Conservation (phyloP, 2,888 invertebrate genomes). For the Criorhina ranunculi region DNA sequence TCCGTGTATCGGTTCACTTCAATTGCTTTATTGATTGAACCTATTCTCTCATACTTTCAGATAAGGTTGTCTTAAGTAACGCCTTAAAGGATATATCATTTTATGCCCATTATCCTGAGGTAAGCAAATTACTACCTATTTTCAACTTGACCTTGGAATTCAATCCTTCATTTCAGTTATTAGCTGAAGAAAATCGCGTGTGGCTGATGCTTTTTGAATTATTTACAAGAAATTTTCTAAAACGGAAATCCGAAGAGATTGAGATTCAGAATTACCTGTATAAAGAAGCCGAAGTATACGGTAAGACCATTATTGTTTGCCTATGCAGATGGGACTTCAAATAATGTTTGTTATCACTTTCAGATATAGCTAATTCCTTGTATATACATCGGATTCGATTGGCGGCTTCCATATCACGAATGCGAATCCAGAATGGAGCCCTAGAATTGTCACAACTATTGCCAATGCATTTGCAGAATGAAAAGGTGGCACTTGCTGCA, state of each 20-base stretch:
- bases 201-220: constrained; percentile 87
- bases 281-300: constrained; percentile 80
- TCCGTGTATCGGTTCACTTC: neutral
- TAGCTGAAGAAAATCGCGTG: constrained; percentile 83
- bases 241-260: constrained; percentile 81
- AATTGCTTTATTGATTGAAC: constrained; percentile 34
- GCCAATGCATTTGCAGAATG: constrained; percentile 90
- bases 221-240: constrained; percentile 85
- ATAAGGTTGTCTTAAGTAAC: constrained; percentile 85
- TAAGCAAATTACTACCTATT: constrained; percentile 61
- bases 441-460: constrained; percentile 88
- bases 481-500: constrained; percentile 87
- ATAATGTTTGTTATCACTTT: constrained; percentile 6
- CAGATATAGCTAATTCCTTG: constrained; percentile 87
- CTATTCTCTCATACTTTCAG: constrained; percentile 80
- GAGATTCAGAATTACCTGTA: constrained; percentile 80
- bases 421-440: constrained; percentile 91
- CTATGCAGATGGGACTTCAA: no score
- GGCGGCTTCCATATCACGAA: constrained; percentile 91
- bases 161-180: constrained; percentile 78
- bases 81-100: constrained; percentile 85
- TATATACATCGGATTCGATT: constrained; percentile 89
- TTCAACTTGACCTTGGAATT: no score
- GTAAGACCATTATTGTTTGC: constrained; percentile 70
- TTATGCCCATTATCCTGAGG: constrained; percentile 82